Base-by-base conservation (phyloP, 2,113 vertebrate genomes). In the Oncorhynchus keta region DNA sequence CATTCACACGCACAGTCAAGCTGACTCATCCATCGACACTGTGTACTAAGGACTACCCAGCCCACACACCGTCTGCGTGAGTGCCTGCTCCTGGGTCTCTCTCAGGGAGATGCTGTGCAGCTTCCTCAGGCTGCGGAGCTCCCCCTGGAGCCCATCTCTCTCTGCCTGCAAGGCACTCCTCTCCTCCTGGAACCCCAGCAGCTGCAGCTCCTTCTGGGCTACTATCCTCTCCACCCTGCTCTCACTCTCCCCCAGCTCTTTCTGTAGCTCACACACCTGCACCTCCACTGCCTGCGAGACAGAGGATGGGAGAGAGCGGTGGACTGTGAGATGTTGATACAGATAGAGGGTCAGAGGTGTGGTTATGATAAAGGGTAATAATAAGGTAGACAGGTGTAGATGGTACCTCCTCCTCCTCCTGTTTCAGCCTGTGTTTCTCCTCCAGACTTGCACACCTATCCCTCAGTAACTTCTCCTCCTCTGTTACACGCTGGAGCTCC, bases 161-260 rank as follows among this genome's bases (percentile, higher is more conserved):
- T 90, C 89, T n/a, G 65, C 81, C 68, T 86, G 85, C 22, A 90
- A 80, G 48, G 39, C 45, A 4, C 26, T 72, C 32, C 72, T 69
- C 0, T 80, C 67, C 61, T 93, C 84, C 70, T 88, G 85, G 11
- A 89, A 13, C 5, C 61, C 80, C 9, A 84, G 71, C 51, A 94
- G 72, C 73, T 93, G 90, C 73, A 86, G 75, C 45, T 94, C 93
- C 81, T 91, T 94, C 76, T 93, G 90, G 6, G 87, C 84, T 71
- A 95, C 32, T 39, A 87, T 86, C 75, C 77, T 77, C 83, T 93
- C 91, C 32, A 84, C 70, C 68, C 78, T 83, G 22, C 75, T 75
- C 12, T 61, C 81, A 28, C 78, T 84, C 28, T 90, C 86, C 66
- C 48, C 79, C 45, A 87, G 81, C 61, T 86, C 87, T 28, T 28